Conservation (phyloP, 2,797 vertebrate genomes). For the Macropus fuliginosus region DNA sequence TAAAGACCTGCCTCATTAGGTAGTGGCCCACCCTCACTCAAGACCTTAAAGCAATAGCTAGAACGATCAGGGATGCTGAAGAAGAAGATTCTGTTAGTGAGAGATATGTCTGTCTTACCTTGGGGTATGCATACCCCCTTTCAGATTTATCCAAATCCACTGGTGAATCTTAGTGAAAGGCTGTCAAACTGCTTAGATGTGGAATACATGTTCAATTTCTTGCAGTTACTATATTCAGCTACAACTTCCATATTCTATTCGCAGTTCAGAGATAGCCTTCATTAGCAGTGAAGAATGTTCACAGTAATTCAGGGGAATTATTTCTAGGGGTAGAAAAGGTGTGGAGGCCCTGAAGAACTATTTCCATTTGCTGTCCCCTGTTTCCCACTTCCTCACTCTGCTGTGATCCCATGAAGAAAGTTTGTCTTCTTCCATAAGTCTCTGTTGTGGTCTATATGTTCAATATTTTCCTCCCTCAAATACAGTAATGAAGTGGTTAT, state of each 20-base stretch:
- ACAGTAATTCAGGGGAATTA: constrained; percentile 1
- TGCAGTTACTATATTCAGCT: background rate
- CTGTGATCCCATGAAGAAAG: background rate
- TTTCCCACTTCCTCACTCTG: background rate
- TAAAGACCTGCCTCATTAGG: background rate
- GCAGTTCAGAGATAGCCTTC: background rate
- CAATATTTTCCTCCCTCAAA: background rate
- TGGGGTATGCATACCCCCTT: background rate
- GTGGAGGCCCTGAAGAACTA: background rate
- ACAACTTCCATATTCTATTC: background rate
- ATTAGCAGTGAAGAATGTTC: background rate
- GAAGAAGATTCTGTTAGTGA: background rate
- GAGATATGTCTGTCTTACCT: background rate
- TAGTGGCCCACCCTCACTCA: background rate
- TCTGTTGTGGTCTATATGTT: background rate
- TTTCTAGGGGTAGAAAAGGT: background rate
- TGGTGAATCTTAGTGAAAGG: background rate
- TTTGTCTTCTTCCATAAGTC: background rate
- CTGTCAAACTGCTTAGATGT: background rate
- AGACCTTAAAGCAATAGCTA: background rate
- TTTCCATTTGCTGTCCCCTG: background rate
- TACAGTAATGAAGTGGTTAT: background rate
- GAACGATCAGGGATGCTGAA: background rate
- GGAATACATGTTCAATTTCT: background rate
- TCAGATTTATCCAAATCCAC: too few species aligned